Conservation (phyloP, 1,140 invertebrate species). For the Caenorhabditis inopinata region DNA sequence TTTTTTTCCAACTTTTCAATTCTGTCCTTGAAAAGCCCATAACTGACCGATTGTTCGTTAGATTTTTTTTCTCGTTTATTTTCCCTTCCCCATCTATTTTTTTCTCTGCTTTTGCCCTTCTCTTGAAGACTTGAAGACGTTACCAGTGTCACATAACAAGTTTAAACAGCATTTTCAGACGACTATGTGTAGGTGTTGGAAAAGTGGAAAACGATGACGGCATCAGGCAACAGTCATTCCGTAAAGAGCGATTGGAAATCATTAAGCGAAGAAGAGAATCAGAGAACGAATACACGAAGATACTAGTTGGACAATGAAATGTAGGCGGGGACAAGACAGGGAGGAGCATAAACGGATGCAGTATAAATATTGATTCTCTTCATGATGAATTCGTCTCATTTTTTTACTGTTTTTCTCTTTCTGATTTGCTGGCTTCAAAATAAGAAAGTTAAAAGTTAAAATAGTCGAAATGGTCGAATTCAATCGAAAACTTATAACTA, state of each 20-base stretch:
- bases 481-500: too few species aligned
- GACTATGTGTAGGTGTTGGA: background rate
- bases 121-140: background rate
- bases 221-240: slow-evolving; percentile 6
- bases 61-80: background rate
- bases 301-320: slow-evolving; percentile 10
- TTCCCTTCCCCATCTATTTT: background rate
- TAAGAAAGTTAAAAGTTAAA: too few species aligned
- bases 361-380: background rate
- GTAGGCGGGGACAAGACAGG: slow-evolving; percentile 4
- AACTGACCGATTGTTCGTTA: slow-evolving; percentile 4
- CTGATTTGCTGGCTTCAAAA: too few species aligned
- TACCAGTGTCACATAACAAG: background rate
- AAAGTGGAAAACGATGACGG: background rate
- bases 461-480: too few species aligned
- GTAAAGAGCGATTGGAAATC: background rate
- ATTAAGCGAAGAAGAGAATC: background rate
- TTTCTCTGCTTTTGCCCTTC: background rate
- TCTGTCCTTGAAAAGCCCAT: slow-evolving; percentile 8
- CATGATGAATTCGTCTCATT: background rate
- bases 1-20: too few species aligned
- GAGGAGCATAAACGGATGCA: background rate
- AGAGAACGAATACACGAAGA: background rate
- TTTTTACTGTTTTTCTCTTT: background rate
- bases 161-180: slow-evolving; percentile 25